Evolutionary conservation across 2,797 vertebrate species (phyloP), one percentile per base, ranked within the genome.

Genomic region (Mustela erminea): DNA sequence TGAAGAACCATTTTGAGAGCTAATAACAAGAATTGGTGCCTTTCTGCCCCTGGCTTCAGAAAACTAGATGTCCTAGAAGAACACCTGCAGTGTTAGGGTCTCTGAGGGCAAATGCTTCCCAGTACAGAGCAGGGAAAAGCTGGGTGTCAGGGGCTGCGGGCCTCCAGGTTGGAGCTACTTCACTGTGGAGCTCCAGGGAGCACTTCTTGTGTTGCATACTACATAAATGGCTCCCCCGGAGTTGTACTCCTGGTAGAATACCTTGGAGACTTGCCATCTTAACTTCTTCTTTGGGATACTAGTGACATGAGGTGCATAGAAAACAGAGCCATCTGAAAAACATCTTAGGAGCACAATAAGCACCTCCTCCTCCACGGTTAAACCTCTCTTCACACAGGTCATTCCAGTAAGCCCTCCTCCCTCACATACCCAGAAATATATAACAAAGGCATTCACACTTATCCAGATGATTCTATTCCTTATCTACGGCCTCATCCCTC

Each of bases 161-260:
- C 2, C 20, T 74, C 9, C n/a, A 20, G 15, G 10, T 1, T 23
- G 12, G 35, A 70, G 38, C 11, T 32, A 75, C 46, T 90, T 83
- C 27, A 21, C 68, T 86, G n/a, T 13, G 41, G 3, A 49, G 13
- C 46, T 54, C 43, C 20, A 25, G n/a, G 11, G 6, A 64, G 54
- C 68, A 41, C 12, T 75, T 54, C 70, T 38, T 54, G 90, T 2
- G 23, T 7, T 81, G 4, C 87, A 54, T 43, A 21, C 80, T 87
- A 78, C 68, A 77, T 72, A 84, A 94, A 87, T 52, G 84, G 68
- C 32, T n/a, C 75, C 58, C 88, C 32, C 80, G 38, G 64, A 96
- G 84, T 88, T 96, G 94, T 81, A 64, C 64, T 72, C 18, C 68
- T 27, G 70, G 66, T 32, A 84, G 94, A 96, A 81, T 52, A 56